Evolutionary conservation across 2,797 vertebrate species (phyloP), one percentile per base, ranked within the genome.

Genomic region (Glyptemys insculpta): DNA sequence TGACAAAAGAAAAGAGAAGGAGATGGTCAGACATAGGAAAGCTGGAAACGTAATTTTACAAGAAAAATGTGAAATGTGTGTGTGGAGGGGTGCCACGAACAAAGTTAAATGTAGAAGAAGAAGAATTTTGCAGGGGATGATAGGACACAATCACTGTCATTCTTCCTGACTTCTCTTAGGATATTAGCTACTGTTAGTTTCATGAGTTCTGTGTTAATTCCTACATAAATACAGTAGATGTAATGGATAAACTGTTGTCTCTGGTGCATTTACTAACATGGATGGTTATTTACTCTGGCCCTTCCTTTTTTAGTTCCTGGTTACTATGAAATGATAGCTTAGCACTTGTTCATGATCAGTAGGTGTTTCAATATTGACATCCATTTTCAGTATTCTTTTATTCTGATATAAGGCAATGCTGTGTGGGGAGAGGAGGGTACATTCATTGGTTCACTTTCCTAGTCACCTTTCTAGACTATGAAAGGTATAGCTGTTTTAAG

Each of bases 391-490:
- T 44, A 76, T 41, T 44, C 37, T n/a, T 76, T 76, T 76, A 44
- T 76, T 44, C 23, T 44, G 37, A 23, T 44, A 68, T 44, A 76
- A 76, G 37, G 41, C 72, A 76, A 15, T 27, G 5, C 5, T 76
- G 41, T 47, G 34, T 65, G 62, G 2, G 62, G 18, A 76, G 41
- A 27, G 21, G 25, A 76, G 21, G n/a, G 12, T 44, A 44, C 41
- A 11, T 44, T 76, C 72, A 44, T 25, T 91, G 79, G 85, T 92
- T 96, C 37, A n/a, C 95, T 88, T 94, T 54, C 90, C 91, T 31
- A 83, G 50, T 89, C 85, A 79, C 1, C 9, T 87, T 54, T 79
- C 0, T 91, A 85, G 52, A 76, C 82, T 1, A 25, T 41, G 1
- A 3, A 86, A 90, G 15, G 2, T 81, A 23, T 52, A 82, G n/a